These are phyloP conservation scores for Ennomos erosarius DNA, from an alignment of 2,888 invertebrate species.

Conservation along the genomic window DNA sequence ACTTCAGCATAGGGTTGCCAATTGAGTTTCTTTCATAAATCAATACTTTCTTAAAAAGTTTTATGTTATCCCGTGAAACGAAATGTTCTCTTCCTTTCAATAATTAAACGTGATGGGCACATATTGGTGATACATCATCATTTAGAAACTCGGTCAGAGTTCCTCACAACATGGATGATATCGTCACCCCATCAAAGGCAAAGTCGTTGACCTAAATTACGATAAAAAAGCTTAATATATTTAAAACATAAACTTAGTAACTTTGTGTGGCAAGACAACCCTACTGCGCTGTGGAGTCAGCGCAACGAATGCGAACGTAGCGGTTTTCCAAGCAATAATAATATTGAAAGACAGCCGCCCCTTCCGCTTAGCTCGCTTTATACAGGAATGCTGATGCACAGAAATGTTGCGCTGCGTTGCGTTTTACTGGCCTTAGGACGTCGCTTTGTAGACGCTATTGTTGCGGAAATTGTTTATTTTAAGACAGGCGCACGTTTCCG, in stretches of 20 bases:
- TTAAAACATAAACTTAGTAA: slow-evolving; percentile 4
- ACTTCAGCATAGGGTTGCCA: slow-evolving; percentile 32
- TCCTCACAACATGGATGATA: too few species aligned
- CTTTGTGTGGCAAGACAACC: slow-evolving; percentile 21
- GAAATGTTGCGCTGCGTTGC: slow-evolving; percentile 24
- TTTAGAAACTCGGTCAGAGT: too few species aligned
- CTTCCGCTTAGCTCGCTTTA: slow-evolving; percentile 61
- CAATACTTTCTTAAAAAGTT: too few species aligned
- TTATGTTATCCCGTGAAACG: too few species aligned
- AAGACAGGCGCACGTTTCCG: slow-evolving; percentile 15
- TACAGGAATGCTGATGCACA: slow-evolving; percentile 62
- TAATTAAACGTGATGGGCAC: too few species aligned
- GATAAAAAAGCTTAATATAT: too few species aligned
- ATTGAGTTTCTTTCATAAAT: neutral
- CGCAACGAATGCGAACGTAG: slow-evolving; percentile 48
- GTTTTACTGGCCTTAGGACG: slow-evolving; percentile 41
- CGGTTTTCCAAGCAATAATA: slow-evolving; percentile 60
- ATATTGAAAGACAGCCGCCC: slow-evolving; percentile 63
- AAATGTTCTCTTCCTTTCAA: too few species aligned
- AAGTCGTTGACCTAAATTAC: too few species aligned
- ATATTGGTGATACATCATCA: too few species aligned
- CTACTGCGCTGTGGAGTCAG: slow-evolving; percentile 36
- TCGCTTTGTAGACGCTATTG: slow-evolving; percentile 19
- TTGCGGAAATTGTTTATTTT: slow-evolving; percentile 23
- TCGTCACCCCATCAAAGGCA: too few species aligned